These are phyloP conservation scores for Agonum fuliginosum DNA, from an alignment of 2,888 invertebrate species.

Conservation along the genomic window DNA sequence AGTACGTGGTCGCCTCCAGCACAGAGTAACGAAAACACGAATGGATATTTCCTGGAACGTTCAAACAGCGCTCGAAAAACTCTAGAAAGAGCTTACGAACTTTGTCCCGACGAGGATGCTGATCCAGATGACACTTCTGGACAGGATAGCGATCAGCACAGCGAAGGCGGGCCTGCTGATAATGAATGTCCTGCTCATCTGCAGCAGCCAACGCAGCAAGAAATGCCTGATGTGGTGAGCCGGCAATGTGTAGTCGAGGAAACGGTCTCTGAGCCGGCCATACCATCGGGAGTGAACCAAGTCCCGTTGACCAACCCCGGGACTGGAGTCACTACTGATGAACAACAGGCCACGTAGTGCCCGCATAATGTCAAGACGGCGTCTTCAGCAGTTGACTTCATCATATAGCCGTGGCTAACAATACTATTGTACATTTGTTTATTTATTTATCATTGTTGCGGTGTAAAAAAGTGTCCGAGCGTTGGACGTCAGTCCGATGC, in stretches of 20 bases:
- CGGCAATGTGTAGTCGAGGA: conserved; percentile 25
- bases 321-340: conserved; percentile 13
- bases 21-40: conserved; percentile 95
- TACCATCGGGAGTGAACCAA: conserved; percentile 9
- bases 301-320: not conserved
- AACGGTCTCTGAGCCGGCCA: conserved; percentile 1
- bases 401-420: conserved; percentile 35
- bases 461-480: conserved; percentile 46
- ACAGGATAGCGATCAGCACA: conserved; percentile 67
- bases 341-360: conserved; percentile 51
- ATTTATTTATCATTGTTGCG: conserved; percentile 56
- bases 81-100: conserved; percentile 84
- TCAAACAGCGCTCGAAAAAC: conserved; percentile 95
- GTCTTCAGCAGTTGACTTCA: conserved; percentile 27
- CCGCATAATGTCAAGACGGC: conserved; percentile 15
- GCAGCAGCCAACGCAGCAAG: conserved; percentile 30
- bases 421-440: conserved; percentile 57
- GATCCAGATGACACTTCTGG: conserved; percentile 64
- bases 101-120: conserved; percentile 81
- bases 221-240: conserved; percentile 50
- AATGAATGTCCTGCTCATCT: conserved; percentile 24
- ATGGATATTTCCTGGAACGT: conserved; percentile 94
- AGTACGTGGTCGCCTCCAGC: conserved; percentile 96
- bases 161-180: conserved; percentile 66
- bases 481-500: conserved; percentile 23